phyloP scores from a whole-genome alignment of 2,797 vertebrate species.

The Anisognathus igniventris region DNA sequence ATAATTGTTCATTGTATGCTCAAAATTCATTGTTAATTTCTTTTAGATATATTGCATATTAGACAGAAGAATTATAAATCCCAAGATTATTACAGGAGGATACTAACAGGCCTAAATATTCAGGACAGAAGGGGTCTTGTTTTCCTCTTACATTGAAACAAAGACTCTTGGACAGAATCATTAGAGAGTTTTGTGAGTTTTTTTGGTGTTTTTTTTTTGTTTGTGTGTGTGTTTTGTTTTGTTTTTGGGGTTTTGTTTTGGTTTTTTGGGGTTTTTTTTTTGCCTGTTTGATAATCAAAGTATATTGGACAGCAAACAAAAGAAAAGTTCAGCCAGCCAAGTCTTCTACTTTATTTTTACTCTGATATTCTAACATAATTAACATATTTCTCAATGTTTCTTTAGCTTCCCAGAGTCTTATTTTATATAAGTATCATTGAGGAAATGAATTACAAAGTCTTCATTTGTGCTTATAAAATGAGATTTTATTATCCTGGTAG shows the following conservation, averaged over 20 bases:
- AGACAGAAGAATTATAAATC: constrained; percentile 33
- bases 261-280: background rate
- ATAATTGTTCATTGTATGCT: constrained; percentile 47
- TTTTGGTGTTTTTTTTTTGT: background rate
- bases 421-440: background rate
- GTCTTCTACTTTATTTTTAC: constrained; percentile 19
- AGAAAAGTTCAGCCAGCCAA: background rate
- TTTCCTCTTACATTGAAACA: constrained; percentile 36
- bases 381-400: constrained; percentile 20
- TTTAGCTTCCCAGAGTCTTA: constrained; percentile 4
- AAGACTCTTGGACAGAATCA: constrained; percentile 1
- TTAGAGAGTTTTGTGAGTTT: background rate
- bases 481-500: background rate
- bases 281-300: background rate
- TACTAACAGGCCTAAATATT: constrained; percentile 13
- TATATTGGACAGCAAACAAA: constrained; percentile 9
- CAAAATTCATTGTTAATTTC: constrained; percentile 45
- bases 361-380: constrained; percentile 8
- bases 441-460: background rate
- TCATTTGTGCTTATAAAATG: background rate
- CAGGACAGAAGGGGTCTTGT: constrained; percentile 36
- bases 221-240: too few species aligned
- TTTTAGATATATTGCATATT: constrained; percentile 6
- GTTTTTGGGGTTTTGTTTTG: too few species aligned
- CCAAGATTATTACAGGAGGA: constrained; percentile 17